phyloP scores from a whole-genome alignment of 2,888 invertebrate species.

The Hirtodrosophila cameraria region DNA sequence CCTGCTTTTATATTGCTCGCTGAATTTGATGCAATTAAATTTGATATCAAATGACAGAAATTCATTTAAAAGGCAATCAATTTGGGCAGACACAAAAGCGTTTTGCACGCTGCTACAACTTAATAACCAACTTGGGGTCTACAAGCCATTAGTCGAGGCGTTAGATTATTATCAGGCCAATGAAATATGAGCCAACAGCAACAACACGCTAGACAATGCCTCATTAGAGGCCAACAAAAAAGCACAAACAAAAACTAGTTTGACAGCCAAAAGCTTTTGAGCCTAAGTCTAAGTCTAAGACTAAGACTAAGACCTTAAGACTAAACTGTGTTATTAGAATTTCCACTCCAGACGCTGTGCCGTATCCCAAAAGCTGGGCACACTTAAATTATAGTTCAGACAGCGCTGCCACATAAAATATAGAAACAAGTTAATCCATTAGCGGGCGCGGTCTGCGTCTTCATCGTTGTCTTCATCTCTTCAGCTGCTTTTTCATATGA shows the following conservation, averaged over 20 bases:
- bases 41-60: constrained; percentile 37
- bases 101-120: constrained; percentile 45
- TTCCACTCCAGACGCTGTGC: constrained; percentile 19
- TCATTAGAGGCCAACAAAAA: constrained; percentile 52
- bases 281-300: constrained; percentile 18
- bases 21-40: constrained; percentile 50
- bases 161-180: constrained; percentile 64
- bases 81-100: constrained; percentile 41
- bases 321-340: constrained; percentile 51
- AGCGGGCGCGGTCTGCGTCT: constrained; percentile 50
- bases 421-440: constrained; percentile 78
- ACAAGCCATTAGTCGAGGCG: constrained; percentile 61
- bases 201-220: constrained; percentile 62
- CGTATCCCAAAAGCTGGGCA: constrained; percentile 1
- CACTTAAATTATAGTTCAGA: constrained; percentile 58
- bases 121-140: constrained; percentile 40
- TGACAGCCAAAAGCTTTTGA: constrained; percentile 17
- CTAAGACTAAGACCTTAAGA: constrained; percentile 17
- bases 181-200: constrained; percentile 66
- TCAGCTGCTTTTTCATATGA: constrained; percentile 7
- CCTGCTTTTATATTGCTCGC: not conserved
- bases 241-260: constrained; percentile 49
- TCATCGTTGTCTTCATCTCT: not conserved
- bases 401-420: constrained; percentile 58
- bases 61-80: constrained; percentile 54